These are phyloP conservation scores for Pelodytes ibericus DNA, from an alignment of 2,797 vertebrate species.

Conservation along the genomic window DNA sequence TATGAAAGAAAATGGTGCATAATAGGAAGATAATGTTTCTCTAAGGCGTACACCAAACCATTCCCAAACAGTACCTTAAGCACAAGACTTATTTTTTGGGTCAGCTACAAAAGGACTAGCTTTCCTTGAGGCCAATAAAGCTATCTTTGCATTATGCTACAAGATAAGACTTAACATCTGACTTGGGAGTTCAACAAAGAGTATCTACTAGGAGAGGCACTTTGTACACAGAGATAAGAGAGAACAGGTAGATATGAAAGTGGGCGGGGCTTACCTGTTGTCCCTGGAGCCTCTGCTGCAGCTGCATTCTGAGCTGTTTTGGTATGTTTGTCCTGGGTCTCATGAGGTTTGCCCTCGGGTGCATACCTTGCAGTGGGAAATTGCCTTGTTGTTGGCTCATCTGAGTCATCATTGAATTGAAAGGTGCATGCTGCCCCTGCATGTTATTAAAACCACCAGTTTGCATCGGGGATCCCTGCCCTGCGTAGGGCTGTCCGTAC, in stretches of 20 bases:
- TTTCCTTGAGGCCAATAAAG: too few relatives aligned
- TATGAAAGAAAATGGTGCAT: too few relatives aligned
- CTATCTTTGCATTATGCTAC: neutral
- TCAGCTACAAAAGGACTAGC: too few relatives aligned
- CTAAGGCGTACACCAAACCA: too few relatives aligned
- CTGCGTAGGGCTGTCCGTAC: conserved; percentile 86
- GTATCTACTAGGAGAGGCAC: neutral
- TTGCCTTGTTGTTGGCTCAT: conserved; percentile 82
- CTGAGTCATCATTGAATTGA: conserved; percentile 77
- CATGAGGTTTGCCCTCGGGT: conserved; percentile 83
- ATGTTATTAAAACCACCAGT: conserved; percentile 77
- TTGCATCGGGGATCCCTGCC: conserved; percentile 82
- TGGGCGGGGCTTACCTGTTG: conserved; percentile 82
- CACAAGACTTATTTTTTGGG: too few relatives aligned
- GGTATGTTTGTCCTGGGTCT: conserved; percentile 85
- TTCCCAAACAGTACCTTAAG: too few relatives aligned
- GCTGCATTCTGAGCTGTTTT: conserved; percentile 93
- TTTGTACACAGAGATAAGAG: neutral
- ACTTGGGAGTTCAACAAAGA: neutral
- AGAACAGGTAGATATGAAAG: neutral
- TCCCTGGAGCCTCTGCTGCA: conserved; percentile 95
- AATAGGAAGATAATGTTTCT: too few relatives aligned
- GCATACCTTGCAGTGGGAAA: conserved; percentile 79
- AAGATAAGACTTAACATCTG: too few relatives aligned
- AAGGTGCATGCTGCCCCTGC: conserved; percentile 79